Base-by-base conservation (phyloP, 2,797 vertebrate genomes). In the Alcedo atthis region DNA sequence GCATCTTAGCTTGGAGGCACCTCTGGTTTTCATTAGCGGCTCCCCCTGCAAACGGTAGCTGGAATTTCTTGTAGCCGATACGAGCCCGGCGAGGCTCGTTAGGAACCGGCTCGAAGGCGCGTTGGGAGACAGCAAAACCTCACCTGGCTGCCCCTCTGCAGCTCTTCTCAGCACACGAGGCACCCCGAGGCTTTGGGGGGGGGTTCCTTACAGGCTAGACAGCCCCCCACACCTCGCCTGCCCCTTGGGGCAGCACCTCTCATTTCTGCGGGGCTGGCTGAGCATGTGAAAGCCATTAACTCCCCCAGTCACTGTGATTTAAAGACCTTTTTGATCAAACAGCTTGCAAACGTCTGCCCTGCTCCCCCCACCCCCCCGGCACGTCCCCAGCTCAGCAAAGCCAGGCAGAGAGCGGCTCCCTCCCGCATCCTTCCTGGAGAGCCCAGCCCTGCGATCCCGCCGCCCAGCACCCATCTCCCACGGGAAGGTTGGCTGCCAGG, bases 11-110 rank as follows among this genome's bases (percentile, higher is more conserved):
- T 90, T 0, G 67, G 42, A 92, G 93, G 86, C 94, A 54, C 64
- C 20, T 32, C 89, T 85, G 64, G 53, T 95, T 93, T 64, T 75
- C 88, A 89, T 96, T 92, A 93, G 88, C 43, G 3, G 51, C 64
- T 80, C 26, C 3, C 40, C 54, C 76, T 43, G 61, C 55, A 21
- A 87, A 84, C 68, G 17, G 90, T 79, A 87, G 87, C 89, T 26
- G 84, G 68, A 73, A 85, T 86, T 57, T 24, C 54, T 74, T 1
- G 26, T 4, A 15, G 69, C 51, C 14, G 9, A 26, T 13, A 32
- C 3, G 15, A 91, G 62, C 55, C 51, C 73, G n/a, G 49, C 55
- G 4, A 62, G 81, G 73, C 54, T 91, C 48, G 17, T 89, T 51
- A 64, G 0, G 3, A 76, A 45, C 19, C 53, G 6, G 33, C 84